These are phyloP conservation scores for Notolepis coatsorum DNA, from an alignment of 2,797 vertebrate genomes.

Conservation along the genomic window DNA sequence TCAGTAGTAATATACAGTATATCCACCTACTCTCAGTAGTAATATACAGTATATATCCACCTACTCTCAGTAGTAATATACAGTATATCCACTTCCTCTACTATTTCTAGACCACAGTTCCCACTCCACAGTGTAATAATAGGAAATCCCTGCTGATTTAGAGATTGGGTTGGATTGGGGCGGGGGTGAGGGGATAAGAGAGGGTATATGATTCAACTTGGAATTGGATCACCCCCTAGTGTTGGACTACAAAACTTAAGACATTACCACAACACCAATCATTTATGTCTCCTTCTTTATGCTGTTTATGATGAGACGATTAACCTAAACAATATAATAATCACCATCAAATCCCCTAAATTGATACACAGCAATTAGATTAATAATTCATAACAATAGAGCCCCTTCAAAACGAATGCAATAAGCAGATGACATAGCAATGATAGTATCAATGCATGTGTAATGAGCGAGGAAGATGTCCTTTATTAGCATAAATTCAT, in stretches of 20 bases:
- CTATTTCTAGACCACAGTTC: neutral
- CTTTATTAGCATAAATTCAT: too few relatives aligned
- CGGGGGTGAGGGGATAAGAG: neutral
- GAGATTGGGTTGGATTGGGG: neutral
- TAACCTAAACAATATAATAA: neutral
- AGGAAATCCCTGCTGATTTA: neutral
- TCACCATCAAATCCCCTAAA: neutral
- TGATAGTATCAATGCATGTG: neutral
- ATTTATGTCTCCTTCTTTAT: neutral
- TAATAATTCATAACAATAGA: neutral
- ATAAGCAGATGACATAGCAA: neutral
- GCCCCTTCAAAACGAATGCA: neutral
- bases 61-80: too few relatives aligned
- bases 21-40: too few relatives aligned
- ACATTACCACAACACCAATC: neutral
- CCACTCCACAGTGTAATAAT: neutral
- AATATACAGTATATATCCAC: too few relatives aligned
- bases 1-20: too few relatives aligned
- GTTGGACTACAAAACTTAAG: conserved; percentile 17
- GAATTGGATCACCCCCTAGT: conserved; percentile 43
- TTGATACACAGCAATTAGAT: neutral
- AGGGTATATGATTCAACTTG: neutral
- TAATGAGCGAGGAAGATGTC: neutral
- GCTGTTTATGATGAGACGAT: neutral
- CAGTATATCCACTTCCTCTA: too few relatives aligned